Base-by-base conservation (phyloP, 2,888 invertebrate species). In the Scaptomyza reducta region DNA sequence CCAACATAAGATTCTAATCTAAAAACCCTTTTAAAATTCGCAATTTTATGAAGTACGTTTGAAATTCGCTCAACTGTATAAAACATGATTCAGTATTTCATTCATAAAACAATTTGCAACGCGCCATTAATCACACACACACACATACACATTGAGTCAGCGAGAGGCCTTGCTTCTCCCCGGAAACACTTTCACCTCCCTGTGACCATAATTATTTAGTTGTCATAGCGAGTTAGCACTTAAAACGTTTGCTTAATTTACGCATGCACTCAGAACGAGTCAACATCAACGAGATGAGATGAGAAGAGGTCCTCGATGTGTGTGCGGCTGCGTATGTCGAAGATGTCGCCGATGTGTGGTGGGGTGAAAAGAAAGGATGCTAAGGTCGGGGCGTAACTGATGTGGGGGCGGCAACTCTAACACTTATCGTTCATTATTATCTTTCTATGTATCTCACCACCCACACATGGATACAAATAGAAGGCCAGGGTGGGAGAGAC, bases 341-440 rank as follows among this genome's bases (percentile, higher is more conserved):
- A 40, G 33, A 16, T 58, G 40, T 40, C 27, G 50, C 22, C 54
- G 9, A 47, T 33, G 33, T 33, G 33, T 2, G 6, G n/a, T 16
- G 41, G n/a, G 41, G 11, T 38, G 35, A n/a, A n/a, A 35, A n/a
- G 0, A 7, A 45, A 40, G 18, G 14, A 10, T 31, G 51, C 31
- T 10, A 14, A 6, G 44, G 6, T 27, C 18, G 44, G 56, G 71
- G 59, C 73, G 72, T 70, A 50, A 57, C 54, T 59, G 53, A 57
- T 54, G 62, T 57, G 57, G 57, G 69, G 78, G 82, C 55, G 79
- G 70, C 67, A 88, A 83, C 87, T 74, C 66, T 74, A 74, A 86
- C 88, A 83, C 87, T 83, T 83, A 83, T 79, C 84, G 74, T 83
- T 88, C 68, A 88, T 83, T 88, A 83, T 86, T 88, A 88, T 86